A percentile compares a stretch with the other conserved stretches of the same genome.
These are phyloP conservation scores for Vipera ursinii DNA, from an alignment of 2,797 vertebrate species.

Conservation along the genomic window DNA sequence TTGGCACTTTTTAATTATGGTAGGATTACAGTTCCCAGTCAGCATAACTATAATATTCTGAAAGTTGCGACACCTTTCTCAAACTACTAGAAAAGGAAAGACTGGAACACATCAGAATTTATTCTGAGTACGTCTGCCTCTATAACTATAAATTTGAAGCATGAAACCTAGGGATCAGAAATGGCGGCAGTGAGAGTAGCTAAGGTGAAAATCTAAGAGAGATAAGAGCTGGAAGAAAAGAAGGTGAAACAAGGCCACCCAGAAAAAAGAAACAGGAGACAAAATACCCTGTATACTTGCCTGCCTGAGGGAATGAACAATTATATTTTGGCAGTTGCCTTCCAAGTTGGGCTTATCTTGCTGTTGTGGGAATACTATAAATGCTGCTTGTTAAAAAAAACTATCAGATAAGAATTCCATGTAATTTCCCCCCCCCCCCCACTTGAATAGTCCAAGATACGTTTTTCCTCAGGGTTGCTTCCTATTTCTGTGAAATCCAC, in stretches of 20 bases:
- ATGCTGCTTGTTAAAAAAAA: conserved; percentile 57
- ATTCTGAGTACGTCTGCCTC: accelerated
- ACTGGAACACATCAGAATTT: background rate
- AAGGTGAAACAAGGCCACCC: conserved; percentile 65
- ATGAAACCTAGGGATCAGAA: conserved; percentile 14
- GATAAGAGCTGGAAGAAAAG: conserved; percentile 42
- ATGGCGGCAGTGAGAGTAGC: background rate
- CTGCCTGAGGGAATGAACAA: conserved; percentile 64
- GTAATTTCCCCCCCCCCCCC: conserved; percentile 66
- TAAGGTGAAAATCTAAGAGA: conserved; percentile 29
- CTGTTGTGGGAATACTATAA: conserved; percentile 58
- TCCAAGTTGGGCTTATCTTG: conserved; percentile 53
- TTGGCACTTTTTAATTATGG: background rate
- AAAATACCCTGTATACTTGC: conserved; percentile 47
- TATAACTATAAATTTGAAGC: background rate
- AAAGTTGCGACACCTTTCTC: background rate
- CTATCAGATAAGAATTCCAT: conserved; percentile 71
- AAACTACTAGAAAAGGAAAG: background rate
- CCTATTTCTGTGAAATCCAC: conserved; percentile 67
- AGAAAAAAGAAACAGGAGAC: conserved; percentile 67
- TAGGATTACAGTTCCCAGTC: background rate
- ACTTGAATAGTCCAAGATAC: conserved; percentile 64
- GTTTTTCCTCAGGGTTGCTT: conserved; percentile 67
- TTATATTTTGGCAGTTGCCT: conserved; percentile 63
- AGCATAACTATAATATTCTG: background rate